A percentile compares a stretch with the other conserved stretches of the same genome.
These are phyloP conservation scores for Myocastor coypus DNA, from an alignment of 2,113 vertebrate genomes.

Conservation along the genomic window DNA sequence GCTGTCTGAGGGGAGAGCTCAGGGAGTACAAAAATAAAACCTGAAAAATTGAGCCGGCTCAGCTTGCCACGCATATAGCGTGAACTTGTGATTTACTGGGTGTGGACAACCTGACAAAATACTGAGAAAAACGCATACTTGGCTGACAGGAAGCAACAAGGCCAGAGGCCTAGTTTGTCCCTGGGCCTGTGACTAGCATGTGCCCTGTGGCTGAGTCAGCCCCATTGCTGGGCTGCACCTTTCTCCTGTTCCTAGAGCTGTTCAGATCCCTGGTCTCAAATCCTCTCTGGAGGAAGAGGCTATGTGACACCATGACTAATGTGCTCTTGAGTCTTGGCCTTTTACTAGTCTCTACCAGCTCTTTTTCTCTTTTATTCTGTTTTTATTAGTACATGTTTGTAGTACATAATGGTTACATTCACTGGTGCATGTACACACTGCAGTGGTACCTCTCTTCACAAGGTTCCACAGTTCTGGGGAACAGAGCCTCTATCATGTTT, in stretches of 20 bases:
- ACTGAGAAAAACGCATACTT: background rate
- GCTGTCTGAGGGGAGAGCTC: background rate
- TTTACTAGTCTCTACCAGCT: background rate
- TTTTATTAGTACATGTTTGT: background rate
- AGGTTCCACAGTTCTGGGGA: background rate
- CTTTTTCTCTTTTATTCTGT: background rate
- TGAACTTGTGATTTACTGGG: slow-evolving; percentile 1
- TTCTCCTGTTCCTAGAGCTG: background rate
- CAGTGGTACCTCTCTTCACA: background rate
- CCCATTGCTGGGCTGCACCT: background rate
- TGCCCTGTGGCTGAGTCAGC: background rate
- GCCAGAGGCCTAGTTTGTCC: background rate
- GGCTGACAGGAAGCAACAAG: background rate
- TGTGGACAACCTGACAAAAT: background rate
- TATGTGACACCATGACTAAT: background rate
- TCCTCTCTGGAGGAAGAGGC: background rate
- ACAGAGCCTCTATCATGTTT: background rate
- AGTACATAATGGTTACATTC: background rate
- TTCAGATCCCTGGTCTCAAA: background rate
- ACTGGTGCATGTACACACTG: background rate
- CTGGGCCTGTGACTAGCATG: background rate
- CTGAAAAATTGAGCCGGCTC: slow-evolving; percentile 21
- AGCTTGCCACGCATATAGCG: background rate
- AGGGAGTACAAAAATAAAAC: slow-evolving; percentile 35
- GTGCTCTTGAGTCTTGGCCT: background rate